Base-by-base conservation (phyloP, 2,888 invertebrate genomes). In the Heliconius ethilla region DNA sequence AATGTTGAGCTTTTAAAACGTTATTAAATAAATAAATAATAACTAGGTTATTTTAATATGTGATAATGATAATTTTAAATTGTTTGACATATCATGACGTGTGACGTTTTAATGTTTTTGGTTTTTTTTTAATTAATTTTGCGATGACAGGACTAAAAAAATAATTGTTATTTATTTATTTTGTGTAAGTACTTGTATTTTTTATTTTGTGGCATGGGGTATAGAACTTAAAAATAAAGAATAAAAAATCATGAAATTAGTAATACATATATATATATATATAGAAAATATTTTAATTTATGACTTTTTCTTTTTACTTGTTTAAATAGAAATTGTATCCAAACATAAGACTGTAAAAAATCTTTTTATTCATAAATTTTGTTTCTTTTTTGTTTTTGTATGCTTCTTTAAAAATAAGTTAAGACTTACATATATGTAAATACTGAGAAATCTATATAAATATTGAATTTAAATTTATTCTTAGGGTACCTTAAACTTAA, bases 61-160 rank as follows among this genome's bases (percentile, higher is more conserved):
- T 66, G 29, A 22, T 66, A 66, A 27, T 22, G n/a, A 6, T 67
- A 37, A 22, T 66, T 33, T 22, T 37, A n/a, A 67, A n/a, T 67
- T 51, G 0, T 45, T 51, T n/a, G 40, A 70, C 70, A 70, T 70
- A 70, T 70, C 70, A 70, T 45, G 45, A 45, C 51, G 45, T 70
- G 45, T 40, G 40, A 70, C 45, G 22, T 69, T 1, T 37, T 40
- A 69, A n/a, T 33, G 29, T 66, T 67, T 67, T 51, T n/a, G n/a
- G n/a, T 59, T 59, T 59, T 59, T 59, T 7, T 55, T n/a, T 10
- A 3, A n/a, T 10, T 59, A n/a, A n/a, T n/a, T 59, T 59, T 59
- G 59, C 22, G 18, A 55, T 3, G 11, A 59, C 11, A 59, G 22
- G 22, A 3, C 6, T 0, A 22, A 59, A 55, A 51, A 59, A 7